Base-by-base conservation (phyloP, 37 sponge, comb jelly and placozoan species). In the Lycopodina hypogea region DNA sequence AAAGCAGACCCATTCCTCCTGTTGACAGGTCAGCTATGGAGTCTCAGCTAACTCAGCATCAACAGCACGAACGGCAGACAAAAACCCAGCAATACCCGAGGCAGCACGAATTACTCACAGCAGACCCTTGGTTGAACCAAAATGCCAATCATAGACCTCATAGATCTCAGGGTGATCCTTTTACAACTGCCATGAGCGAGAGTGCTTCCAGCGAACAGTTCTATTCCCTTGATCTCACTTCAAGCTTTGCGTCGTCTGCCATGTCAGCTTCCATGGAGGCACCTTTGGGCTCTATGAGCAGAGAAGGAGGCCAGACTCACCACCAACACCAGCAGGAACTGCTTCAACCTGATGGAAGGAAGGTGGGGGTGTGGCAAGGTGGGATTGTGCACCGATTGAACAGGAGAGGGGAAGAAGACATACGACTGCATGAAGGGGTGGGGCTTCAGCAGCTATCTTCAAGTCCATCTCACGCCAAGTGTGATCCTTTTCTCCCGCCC, bases 1-100 rank as follows among this genome's bases (percentile, higher is more conserved):
- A 57, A 59, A 80, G 68, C 55, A 42, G 87, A 75, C 87, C 87
- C 50, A 87, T 87, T 29, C 87, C 76, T 28, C 48, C n/a, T 35
- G 59, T 24, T 1, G 87, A 74, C 58, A 66, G 69, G 70, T 63
- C 23, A 12, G 62, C 50, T 19, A 75, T 87, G 3, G 81, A 87
- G 62, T 75, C 69, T 55, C 87, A 87, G 71, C 80, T 87, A 24
- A 57, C 52, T 11, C 68, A 64, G 15, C 80, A 79, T 76, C 70
- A 72, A 37, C 74, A 56, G 24, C 48, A 58, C 11, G 76, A 75
- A 28, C 72, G 63, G 60, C 69, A 35, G 32, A 29, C 33, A 29
- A 77, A 45, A 45, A 4, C 77, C 23, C 36, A 66, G 69, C 23
- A 28, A 40, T 22, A 30, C 4, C 38, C 56, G 48, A 53, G n/a